These are phyloP conservation scores for Tadarida brasiliensis DNA, from an alignment of 2,797 vertebrate genomes.

Conservation along the genomic window DNA sequence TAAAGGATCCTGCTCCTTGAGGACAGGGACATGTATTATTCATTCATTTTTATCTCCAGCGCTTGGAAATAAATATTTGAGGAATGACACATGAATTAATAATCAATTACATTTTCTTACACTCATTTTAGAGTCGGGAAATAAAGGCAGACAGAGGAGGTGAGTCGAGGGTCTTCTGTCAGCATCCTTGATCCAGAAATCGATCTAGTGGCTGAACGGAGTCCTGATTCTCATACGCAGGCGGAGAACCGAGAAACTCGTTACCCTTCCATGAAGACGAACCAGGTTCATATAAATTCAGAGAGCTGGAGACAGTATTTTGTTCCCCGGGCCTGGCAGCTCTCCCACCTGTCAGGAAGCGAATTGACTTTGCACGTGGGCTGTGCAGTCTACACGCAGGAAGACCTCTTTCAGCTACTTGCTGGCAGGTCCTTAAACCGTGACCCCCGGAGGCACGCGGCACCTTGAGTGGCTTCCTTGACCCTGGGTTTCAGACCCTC, in stretches of 20 bases:
- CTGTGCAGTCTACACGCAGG: not conserved
- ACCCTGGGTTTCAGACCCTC: fast-evolving
- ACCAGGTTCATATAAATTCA: slow-evolving; percentile 30
- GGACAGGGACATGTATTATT: not conserved
- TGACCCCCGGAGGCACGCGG: not conserved
- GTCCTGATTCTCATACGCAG: not conserved
- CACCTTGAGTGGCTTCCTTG: not conserved
- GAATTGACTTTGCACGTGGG: slow-evolving; percentile 63
- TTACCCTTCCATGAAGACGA: fast-evolving
- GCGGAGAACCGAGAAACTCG: not conserved
- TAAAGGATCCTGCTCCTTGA: not conserved
- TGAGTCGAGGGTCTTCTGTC: not conserved
- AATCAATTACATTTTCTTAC: not conserved
- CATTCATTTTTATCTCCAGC: not conserved
- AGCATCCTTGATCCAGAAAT: not conserved
- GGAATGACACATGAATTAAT: not conserved
- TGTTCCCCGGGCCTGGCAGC: not conserved
- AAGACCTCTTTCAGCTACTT: not conserved
- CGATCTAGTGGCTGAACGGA: not conserved
- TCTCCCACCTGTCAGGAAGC: slow-evolving; percentile 49
- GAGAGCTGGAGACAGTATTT: not conserved
- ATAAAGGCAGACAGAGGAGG: not conserved
- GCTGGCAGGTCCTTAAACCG: not conserved
- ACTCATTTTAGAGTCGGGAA: not conserved
- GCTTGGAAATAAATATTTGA: not conserved